These are phyloP conservation scores for Spilarctia lutea DNA, from an alignment of 2,888 invertebrate species.

Conservation along the genomic window DNA sequence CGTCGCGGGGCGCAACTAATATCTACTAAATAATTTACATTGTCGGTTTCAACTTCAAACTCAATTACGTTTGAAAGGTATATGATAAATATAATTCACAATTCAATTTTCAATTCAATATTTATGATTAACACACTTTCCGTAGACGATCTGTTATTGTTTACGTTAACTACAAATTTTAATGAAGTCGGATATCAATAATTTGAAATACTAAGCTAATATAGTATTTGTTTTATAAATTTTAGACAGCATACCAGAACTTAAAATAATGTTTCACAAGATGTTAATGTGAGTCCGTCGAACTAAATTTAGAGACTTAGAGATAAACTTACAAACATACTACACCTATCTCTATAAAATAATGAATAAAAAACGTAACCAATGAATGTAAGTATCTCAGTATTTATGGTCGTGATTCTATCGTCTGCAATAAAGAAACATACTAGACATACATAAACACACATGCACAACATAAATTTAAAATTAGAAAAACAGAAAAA, in stretches of 20 bases:
- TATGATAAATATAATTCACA: not conserved
- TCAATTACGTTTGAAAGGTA: not conserved
- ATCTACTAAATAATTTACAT: not conserved
- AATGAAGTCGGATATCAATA: not conserved
- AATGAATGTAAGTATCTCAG: not conserved
- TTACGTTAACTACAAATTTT: not conserved
- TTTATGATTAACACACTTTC: not conserved
- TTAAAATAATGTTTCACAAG: not conserved
- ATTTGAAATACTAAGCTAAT: not conserved
- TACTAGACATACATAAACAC: too few species aligned
- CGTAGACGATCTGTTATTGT: not conserved
- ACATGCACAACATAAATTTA: too few species aligned
- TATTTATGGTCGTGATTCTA: not conserved
- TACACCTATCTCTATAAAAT: not conserved
- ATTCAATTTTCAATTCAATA: not conserved
- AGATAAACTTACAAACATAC: not conserved
- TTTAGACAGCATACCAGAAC: not conserved
- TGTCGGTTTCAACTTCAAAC: not conserved
- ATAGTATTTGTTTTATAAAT: not conserved
- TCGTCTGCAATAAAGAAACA: not conserved
- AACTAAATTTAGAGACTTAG: not conserved
- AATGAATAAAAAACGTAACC: not conserved
- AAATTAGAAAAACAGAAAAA: not conserved
- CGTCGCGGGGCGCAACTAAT: too few species aligned
- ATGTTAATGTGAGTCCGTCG: not conserved